A percentile compares a stretch with the other conserved stretches of the same genome.
These are phyloP conservation scores for Lontra canadensis DNA, from an alignment of 2,113 vertebrate genomes.

Conservation along the genomic window DNA sequence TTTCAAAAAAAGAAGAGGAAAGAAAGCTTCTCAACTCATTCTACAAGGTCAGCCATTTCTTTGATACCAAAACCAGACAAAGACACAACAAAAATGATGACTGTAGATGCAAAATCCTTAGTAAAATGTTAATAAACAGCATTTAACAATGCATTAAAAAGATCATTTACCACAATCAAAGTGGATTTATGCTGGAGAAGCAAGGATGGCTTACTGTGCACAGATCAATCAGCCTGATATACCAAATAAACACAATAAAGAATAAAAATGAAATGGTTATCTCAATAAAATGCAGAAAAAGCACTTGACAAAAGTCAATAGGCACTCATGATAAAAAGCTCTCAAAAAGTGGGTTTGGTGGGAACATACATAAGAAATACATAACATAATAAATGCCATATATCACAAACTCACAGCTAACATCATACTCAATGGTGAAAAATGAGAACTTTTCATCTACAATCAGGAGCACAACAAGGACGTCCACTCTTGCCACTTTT, in stretches of 20 bases:
- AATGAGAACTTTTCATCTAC: neutral
- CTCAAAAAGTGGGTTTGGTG: neutral
- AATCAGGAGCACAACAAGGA: neutral
- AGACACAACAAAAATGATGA: neutral
- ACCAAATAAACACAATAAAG: neutral
- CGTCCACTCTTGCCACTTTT: neutral
- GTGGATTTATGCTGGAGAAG: neutral
- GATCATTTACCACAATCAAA: neutral
- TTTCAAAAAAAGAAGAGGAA: neutral
- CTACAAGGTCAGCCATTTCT: neutral
- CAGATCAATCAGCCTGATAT: neutral
- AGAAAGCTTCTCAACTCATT: neutral
- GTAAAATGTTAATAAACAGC: neutral
- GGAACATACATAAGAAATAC: neutral
- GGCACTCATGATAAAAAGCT: neutral
- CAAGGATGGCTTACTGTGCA: neutral
- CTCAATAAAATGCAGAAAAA: neutral
- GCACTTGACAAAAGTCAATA: neutral
- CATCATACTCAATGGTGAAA: neutral
- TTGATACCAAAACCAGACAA: neutral
- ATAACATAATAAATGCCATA: neutral
- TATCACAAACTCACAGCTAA: neutral
- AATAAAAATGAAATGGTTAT: neutral
- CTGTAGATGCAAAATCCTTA: neutral
- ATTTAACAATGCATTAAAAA: neutral